Conservation (phyloP, 2,113 vertebrate species). For the Erythrocercus mccallii region DNA sequence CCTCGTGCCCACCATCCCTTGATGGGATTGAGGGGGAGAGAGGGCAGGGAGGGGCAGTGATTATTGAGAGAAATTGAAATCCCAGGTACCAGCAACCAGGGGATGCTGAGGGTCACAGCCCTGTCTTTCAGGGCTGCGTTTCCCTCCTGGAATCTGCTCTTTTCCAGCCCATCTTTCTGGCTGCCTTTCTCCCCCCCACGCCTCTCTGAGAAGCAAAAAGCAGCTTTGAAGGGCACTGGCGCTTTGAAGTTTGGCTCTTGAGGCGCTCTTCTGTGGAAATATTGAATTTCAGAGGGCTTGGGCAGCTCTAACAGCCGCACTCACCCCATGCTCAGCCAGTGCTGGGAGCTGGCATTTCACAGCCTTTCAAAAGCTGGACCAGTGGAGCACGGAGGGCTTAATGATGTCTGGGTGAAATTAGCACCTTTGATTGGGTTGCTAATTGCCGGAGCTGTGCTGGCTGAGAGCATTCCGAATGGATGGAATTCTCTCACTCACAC, state of each 20-base stretch:
- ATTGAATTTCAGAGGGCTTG: neutral
- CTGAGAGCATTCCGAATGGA: neutral
- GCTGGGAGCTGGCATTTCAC: neutral
- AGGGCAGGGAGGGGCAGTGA: neutral
- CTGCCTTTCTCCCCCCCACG: neutral
- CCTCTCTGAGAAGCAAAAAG: neutral
- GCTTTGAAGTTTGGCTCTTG: neutral
- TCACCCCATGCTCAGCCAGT: neutral
- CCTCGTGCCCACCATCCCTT: neutral
- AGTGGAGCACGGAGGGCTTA: neutral
- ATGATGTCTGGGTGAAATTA: neutral
- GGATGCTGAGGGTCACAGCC: neutral
- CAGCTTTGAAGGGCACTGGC: neutral
- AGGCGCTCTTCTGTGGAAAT: neutral
- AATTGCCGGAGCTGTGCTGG: neutral
- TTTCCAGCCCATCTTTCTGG: neutral
- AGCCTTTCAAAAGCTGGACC: neutral
- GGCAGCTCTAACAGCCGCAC: neutral
- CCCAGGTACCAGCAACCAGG: fast-evolving
- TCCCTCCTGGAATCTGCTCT: neutral
- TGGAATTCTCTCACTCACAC: neutral
- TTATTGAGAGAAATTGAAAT: neutral
- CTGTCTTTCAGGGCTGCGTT: neutral
- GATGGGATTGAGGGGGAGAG: neutral
- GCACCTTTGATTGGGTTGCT: neutral